Conservation (phyloP, 2,888 invertebrate genomes). For the Cephus pygmeus region DNA sequence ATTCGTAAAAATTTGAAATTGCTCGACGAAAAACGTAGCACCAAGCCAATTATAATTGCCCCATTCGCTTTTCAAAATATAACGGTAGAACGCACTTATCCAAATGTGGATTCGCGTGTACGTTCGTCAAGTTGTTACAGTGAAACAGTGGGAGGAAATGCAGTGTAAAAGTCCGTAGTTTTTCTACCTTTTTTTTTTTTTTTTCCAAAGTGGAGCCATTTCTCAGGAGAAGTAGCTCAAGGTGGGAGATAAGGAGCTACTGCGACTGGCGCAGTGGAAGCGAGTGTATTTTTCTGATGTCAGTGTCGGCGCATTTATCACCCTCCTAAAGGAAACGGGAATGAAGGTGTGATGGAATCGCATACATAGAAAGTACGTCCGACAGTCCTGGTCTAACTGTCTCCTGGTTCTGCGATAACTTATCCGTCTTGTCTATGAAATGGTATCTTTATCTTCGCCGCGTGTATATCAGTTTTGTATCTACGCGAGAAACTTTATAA, state of each 20-base stretch:
- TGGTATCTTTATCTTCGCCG: neutral
- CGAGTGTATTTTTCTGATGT: conserved; percentile 34
- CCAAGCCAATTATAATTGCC: neutral
- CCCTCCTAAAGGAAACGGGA: conserved; percentile 19
- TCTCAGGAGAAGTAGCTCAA: conserved; percentile 24
- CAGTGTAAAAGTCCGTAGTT: conserved; percentile 10
- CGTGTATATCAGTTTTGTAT: neutral
- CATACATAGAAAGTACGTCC: conserved; percentile 3
- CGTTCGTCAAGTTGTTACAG: conserved; percentile 14
- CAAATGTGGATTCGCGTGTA: neutral
- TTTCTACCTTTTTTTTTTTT: conserved; percentile 7
- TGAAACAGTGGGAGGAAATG: conserved; percentile 20
- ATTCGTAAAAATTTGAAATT: neutral
- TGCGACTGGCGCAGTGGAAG: conserved; percentile 21
- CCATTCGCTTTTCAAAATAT: neutral
- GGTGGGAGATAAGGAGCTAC: conserved; percentile 27
- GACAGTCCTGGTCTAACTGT: neutral
- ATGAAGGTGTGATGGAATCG: conserved; percentile 3
- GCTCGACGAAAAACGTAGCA: neutral
- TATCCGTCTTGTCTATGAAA: neutral
- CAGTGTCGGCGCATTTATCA: conserved; percentile 33
- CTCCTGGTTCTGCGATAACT: neutral
- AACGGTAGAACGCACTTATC: neutral
- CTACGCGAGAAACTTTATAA: neutral
- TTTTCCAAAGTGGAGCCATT: conserved; percentile 20